phyloP scores from a whole-genome alignment of 2,797 vertebrate species.

The Spizella passerina region DNA sequence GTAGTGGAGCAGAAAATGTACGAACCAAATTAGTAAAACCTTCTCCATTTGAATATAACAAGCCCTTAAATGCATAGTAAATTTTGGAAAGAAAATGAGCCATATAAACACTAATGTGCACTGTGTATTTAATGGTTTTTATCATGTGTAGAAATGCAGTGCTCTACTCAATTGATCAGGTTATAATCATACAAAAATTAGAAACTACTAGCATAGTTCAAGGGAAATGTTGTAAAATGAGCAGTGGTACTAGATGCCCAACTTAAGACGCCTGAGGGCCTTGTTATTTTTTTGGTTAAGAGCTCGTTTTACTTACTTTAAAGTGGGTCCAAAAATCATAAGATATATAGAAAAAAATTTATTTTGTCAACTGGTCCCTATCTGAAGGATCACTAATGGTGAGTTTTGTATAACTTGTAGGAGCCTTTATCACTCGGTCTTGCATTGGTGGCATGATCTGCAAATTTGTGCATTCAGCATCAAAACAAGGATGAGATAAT shows the following conservation, averaged over 20 bases:
- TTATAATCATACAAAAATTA: not conserved
- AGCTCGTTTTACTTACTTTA: not conserved
- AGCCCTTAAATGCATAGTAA: not conserved
- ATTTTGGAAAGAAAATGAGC: constrained; percentile 11
- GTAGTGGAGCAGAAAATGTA: constrained; percentile 8
- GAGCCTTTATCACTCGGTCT: not conserved
- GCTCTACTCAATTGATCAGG: not conserved
- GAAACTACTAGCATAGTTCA: not conserved
- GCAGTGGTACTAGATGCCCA: not conserved
- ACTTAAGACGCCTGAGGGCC: not conserved
- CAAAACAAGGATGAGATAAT: not conserved
- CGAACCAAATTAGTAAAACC: constrained; percentile 24
- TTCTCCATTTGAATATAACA: not conserved
- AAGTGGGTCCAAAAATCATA: not conserved
- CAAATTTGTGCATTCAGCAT: not conserved
- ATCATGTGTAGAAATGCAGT: not conserved
- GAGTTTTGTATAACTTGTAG: not conserved
- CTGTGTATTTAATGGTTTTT: not conserved
- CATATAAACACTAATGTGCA: not conserved
- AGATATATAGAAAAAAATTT: not conserved
- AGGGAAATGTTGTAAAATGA: not conserved
- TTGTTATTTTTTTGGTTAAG: not conserved
- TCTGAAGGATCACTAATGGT: fast-evolving
- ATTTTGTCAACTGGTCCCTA: not conserved
- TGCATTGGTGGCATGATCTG: not conserved